phyloP scores from a whole-genome alignment of 2,888 invertebrate species.

The Oasisia sp. region DNA sequence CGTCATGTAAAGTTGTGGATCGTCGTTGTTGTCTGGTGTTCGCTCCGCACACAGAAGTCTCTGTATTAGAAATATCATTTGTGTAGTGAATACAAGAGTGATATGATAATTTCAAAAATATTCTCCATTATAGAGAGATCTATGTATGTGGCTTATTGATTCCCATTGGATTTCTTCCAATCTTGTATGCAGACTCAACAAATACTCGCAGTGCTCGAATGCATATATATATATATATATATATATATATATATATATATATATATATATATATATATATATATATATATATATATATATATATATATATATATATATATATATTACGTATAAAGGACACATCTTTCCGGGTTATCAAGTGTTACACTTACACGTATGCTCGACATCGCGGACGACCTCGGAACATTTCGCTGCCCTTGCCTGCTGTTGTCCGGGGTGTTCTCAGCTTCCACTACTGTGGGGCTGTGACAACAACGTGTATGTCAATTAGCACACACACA shows the following conservation, averaged over 20 bases:
- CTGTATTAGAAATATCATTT: background rate
- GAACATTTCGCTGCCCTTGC: background rate
- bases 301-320: no score
- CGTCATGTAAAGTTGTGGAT: background rate
- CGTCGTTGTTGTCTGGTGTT: background rate
- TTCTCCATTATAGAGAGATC: background rate
- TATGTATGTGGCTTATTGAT: background rate
- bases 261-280: no score
- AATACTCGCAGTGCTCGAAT: background rate
- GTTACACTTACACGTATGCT: background rate
- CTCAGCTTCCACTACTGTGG: background rate
- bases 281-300: no score
- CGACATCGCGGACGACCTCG: background rate
- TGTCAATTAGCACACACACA: background rate
- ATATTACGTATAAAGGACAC: background rate
- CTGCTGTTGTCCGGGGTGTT: background rate
- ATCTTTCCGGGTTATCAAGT: background rate
- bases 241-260: no score
- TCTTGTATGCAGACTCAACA: background rate
- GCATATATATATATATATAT: no score
- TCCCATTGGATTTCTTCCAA: background rate
- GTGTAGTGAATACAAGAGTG: background rate
- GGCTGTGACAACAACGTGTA: background rate
- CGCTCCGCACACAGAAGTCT: background rate
- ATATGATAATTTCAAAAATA: background rate